Percentiles rank a stretch among this genome's conserved stretches.
Evolutionary conservation across 2,888 invertebrate species (phyloP).

Genomic region (Gnatocerus cornutus): DNA sequence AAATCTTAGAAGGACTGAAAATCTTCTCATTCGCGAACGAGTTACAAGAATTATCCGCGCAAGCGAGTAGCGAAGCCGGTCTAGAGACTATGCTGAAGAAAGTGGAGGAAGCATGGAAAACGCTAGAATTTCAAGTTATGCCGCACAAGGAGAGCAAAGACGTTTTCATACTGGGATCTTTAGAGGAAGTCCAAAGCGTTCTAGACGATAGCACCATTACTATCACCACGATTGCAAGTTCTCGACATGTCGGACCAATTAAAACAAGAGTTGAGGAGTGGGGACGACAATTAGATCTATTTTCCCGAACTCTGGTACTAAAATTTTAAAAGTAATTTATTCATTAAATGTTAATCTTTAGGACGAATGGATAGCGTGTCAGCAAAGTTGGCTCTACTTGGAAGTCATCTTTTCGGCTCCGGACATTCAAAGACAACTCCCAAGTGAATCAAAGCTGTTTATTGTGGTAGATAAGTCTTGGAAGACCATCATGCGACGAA

Average conservation of each 20-base stretch:
- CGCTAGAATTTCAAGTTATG: constrained; percentile 84
- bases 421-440: constrained; percentile 94
- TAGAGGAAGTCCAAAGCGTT: constrained; percentile 88
- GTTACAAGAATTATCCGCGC: constrained; percentile 88
- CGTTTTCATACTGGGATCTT: constrained; percentile 86
- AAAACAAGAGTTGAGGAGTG: constrained; percentile 88
- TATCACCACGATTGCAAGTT: constrained; percentile 89
- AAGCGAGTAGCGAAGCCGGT: constrained; percentile 91
- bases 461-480: constrained; percentile 90
- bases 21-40: constrained; percentile 83
- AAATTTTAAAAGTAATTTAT: not conserved
- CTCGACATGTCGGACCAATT: constrained; percentile 89
- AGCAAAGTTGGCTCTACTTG: constrained; percentile 94
- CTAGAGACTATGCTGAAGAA: constrained; percentile 86
- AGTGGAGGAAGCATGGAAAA: constrained; percentile 88
- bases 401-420: constrained; percentile 96
- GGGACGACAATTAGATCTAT: constrained; percentile 84
- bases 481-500: constrained; percentile 89
- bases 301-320: constrained; percentile 84
- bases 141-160: constrained; percentile 89
- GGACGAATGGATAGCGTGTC: constrained; percentile 93
- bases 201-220: constrained; percentile 91
- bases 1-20: constrained; percentile 80
- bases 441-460: constrained; percentile 91
- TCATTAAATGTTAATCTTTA: constrained; percentile 62